Percentiles rank a stretch among this genome's conserved stretches.
Evolutionary conservation across 2,113 vertebrate genomes (phyloP).

Genomic region (Aix galericulata): DNA sequence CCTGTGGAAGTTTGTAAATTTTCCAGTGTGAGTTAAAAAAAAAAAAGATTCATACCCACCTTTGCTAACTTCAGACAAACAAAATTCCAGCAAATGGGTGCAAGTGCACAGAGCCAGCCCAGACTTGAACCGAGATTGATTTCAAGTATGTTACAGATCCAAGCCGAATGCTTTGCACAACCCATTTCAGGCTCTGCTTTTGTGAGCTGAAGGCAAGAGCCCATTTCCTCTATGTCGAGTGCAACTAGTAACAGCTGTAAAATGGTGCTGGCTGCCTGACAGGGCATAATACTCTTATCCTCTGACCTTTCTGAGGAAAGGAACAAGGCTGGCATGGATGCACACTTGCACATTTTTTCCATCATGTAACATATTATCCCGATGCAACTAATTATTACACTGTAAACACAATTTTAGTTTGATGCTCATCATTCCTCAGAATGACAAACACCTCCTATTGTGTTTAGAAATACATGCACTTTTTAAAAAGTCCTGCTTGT

Average conservation of each 20-base stretch:
- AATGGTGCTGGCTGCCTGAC: conserved; percentile 52
- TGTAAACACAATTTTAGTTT: background rate
- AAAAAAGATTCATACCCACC: background rate
- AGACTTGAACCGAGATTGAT: background rate
- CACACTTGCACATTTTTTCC: conserved; percentile 31
- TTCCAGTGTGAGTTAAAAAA: background rate
- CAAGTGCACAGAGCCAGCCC: background rate
- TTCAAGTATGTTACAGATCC: background rate
- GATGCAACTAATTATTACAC: background rate
- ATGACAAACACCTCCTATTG: background rate
- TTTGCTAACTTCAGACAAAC: conserved; percentile 8
- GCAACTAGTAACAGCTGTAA: conserved; percentile 33
- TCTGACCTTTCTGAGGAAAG: conserved; percentile 60
- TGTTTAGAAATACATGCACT: background rate
- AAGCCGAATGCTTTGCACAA: background rate
- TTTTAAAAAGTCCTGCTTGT: background rate
- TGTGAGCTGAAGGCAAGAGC: background rate
- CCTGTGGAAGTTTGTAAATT: background rate
- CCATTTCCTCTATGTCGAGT: conserved; percentile 8
- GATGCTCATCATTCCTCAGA: background rate
- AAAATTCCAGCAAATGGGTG: background rate
- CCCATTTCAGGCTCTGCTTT: background rate
- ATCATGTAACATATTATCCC: background rate
- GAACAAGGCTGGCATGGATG: background rate
- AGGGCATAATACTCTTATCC: conserved; percentile 26